These are phyloP conservation scores for Cariama cristata DNA, from an alignment of 2,113 vertebrate genomes.

Conservation along the genomic window DNA sequence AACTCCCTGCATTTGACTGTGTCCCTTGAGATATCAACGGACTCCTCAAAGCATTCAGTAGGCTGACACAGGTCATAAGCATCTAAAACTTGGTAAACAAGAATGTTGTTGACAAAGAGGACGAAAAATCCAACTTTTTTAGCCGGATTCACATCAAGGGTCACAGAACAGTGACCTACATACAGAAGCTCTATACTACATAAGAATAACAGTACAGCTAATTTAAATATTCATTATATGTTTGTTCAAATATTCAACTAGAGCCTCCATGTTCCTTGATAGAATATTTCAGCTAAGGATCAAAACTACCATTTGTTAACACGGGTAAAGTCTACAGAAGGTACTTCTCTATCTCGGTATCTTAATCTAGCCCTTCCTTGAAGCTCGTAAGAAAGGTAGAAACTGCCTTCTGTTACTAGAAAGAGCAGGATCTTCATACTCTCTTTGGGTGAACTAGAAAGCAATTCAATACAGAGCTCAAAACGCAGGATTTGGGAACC, in stretches of 20 bases:
- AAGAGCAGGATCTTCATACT: not conserved
- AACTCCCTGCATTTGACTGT: not conserved
- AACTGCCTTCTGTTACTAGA: not conserved
- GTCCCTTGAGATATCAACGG: not conserved
- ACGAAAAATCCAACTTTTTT: not conserved
- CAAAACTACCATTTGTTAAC: not conserved
- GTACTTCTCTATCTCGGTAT: not conserved
- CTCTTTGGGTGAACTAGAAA: not conserved
- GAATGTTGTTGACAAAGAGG: not conserved
- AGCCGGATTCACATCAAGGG: not conserved
- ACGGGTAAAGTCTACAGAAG: not conserved
- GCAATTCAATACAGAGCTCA: not conserved
- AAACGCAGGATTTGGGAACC: not conserved
- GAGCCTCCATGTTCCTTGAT: not conserved
- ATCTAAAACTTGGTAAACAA: not conserved
- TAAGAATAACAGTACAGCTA: not conserved
- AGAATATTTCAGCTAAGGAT: not conserved
- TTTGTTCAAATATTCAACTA: not conserved
- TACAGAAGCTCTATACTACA: not conserved
- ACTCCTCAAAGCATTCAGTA: not conserved
- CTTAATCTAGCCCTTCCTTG: not conserved
- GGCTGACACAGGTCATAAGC: not conserved
- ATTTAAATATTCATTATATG: not conserved
- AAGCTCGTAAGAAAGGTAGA: not conserved
- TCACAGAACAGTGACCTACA: not conserved